These are phyloP conservation scores for Acestrorhynchus altus DNA, from an alignment of 2,797 vertebrate genomes.

Conservation along the genomic window DNA sequence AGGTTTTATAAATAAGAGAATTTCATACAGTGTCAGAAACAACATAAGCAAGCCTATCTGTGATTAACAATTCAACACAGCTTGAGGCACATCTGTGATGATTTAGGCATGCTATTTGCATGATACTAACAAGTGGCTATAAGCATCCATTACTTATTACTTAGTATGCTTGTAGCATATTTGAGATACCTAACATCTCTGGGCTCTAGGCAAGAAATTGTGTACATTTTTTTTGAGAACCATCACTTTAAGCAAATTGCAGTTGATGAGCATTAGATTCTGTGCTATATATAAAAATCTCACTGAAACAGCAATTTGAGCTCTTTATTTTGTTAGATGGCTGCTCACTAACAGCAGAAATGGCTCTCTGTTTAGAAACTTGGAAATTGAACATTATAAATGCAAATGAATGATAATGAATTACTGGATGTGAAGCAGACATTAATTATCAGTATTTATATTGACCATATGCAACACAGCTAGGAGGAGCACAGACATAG, in stretches of 20 bases:
- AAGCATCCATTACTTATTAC: background rate
- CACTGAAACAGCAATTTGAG: constrained; percentile 13
- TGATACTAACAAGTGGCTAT: background rate
- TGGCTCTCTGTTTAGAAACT: constrained; percentile 11
- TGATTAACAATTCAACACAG: too few relatives aligned
- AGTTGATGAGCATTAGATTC: background rate
- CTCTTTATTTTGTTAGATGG: constrained; percentile 39
- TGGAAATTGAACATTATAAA: constrained; percentile 9
- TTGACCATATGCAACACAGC: constrained; percentile 4
- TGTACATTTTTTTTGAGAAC: background rate
- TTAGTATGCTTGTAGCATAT: background rate
- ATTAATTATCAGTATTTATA: constrained; percentile 14
- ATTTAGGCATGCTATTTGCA: background rate
- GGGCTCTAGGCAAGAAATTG: background rate
- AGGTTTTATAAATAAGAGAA: background rate
- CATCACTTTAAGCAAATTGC: constrained; percentile 2
- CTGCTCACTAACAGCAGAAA: constrained; percentile 26
- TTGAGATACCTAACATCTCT: background rate
- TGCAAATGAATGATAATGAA: constrained; percentile 8
- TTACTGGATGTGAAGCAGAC: constrained; percentile 7
- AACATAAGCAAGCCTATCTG: background rate
- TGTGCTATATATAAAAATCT: constrained; percentile 7
- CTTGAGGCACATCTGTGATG: background rate
- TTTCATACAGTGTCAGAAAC: background rate
- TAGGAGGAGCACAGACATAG: background rate